phyloP scores from a whole-genome alignment of 2,888 invertebrate species.

The Parasteatoda lunata region DNA sequence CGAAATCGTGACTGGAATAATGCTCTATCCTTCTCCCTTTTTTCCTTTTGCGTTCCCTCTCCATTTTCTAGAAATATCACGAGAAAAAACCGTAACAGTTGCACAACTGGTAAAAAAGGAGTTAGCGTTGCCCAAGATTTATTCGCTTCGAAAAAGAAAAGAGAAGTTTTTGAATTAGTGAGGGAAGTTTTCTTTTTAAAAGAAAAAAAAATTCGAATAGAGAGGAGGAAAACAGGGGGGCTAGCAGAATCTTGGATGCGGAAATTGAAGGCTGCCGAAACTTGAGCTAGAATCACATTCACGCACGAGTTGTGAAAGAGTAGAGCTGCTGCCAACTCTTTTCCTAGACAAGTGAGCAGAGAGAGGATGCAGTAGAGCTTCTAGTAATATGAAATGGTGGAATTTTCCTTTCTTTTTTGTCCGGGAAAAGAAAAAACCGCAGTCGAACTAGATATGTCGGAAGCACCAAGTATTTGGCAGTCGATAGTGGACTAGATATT shows the following conservation, averaged over 20 bases:
- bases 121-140: slow-evolving; percentile 24
- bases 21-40: slow-evolving; percentile 9
- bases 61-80: not conserved
- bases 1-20: slow-evolving; percentile 59
- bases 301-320: slow-evolving; percentile 3
- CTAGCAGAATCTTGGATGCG: slow-evolving; percentile 22
- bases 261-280: slow-evolving; percentile 53
- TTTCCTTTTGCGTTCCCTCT: slow-evolving; percentile 1
- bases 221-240: not conserved
- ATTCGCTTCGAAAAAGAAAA: slow-evolving; percentile 22
- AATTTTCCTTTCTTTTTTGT: too few species aligned
- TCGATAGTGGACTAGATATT: too few species aligned
- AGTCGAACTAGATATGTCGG: too few species aligned
- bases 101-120: slow-evolving; percentile 23
- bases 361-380: too few species aligned
- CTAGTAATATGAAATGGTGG: too few species aligned
- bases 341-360: too few species aligned
- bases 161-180: slow-evolving; percentile 40
- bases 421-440: too few species aligned
- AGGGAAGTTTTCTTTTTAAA: slow-evolving; percentile 6
- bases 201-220: not conserved
- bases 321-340: slow-evolving; percentile 3
- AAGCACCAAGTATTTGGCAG: too few species aligned
- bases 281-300: slow-evolving; percentile 23
- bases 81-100: slow-evolving; percentile 26